Base-by-base conservation (phyloP, 2,888 invertebrate species). In the Thyatira batis region DNA sequence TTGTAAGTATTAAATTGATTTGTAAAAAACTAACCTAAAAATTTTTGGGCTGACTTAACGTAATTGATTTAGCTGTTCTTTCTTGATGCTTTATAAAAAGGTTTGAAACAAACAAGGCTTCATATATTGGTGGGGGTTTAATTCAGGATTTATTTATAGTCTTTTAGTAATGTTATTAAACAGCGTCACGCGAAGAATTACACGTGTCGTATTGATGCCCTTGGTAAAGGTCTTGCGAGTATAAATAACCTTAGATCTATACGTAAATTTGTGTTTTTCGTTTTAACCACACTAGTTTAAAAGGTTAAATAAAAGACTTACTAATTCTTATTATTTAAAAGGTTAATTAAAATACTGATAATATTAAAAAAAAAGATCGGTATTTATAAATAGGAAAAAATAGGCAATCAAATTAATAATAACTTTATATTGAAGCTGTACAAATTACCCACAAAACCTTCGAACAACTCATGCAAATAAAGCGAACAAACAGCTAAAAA, bases 31-130 rank as follows among this genome's bases (percentile, higher is more conserved):
- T 71, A 69, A 68, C 69, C 71, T 69, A 33, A 68, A 63, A 70
- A 25, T 51, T 53, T 53, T 61, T 56, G 58, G 63, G 50, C 59
- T 66, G 59, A 44, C 66, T 59, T 28, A 51, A 39, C n/a, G 17
- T 65, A 63, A 68, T 66, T 70, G 61, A 68, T 70, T 71, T 61
- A 43, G 51, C 58, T 69, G 58, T 51, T 57, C 30, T 69, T 61
- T 62, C 66, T 63, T 59, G 25, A 59, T 61, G 39, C 51, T 58
- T 49, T 52, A 45, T 50, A 23, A 52, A 21, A 21, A 23, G n/a
- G 2, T 17, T 2, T 8, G 4, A 2, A 39, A 39, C 5, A 17
- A 8, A 1, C 39, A 2, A 8, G 13, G 17, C 17, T 39, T 39
- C 8, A 17, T 8, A 17, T 8, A 39, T 17, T 17, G 6, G 8